Evolutionary conservation across 2,888 invertebrate genomes (phyloP).

Genomic region (Temnothorax rugatulus): DNA sequence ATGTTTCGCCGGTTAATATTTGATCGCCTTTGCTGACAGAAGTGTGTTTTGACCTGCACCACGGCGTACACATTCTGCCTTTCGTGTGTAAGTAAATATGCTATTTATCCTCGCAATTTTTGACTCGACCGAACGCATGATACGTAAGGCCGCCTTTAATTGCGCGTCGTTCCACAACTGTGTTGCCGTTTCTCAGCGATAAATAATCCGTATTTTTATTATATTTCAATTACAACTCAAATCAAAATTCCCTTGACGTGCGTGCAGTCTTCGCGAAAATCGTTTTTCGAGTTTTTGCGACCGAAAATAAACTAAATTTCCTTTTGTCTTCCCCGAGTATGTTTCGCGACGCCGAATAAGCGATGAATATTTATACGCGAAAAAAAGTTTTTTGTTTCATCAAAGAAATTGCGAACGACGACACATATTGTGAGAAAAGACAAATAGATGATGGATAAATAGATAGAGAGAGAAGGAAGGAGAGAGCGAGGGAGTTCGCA

Average conservation of each 20-base stretch:
- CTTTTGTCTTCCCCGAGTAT: background rate
- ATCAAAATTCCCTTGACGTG: background rate
- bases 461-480: background rate
- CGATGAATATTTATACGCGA: background rate
- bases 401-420: background rate
- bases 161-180: background rate
- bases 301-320: background rate
- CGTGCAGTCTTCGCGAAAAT: background rate
- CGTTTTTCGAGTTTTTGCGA: background rate
- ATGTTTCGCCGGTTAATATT: conserved; percentile 29
- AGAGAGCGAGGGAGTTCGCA: conserved; percentile 11
- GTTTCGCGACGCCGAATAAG: background rate
- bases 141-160: background rate
- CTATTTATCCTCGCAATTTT: conserved; percentile 42
- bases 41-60: conserved; percentile 23
- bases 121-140: conserved; percentile 10
- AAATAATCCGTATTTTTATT: conserved; percentile 1
- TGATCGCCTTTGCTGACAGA: conserved; percentile 27
- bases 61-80: background rate
- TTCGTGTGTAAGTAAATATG: conserved; percentile 16
- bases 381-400: background rate
- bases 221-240: background rate
- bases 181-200: background rate
- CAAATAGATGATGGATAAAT: background rate
- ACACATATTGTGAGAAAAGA: background rate